phyloP scores from a whole-genome alignment of 2,888 invertebrate genomes.

The Drosophila vallismaia region DNA sequence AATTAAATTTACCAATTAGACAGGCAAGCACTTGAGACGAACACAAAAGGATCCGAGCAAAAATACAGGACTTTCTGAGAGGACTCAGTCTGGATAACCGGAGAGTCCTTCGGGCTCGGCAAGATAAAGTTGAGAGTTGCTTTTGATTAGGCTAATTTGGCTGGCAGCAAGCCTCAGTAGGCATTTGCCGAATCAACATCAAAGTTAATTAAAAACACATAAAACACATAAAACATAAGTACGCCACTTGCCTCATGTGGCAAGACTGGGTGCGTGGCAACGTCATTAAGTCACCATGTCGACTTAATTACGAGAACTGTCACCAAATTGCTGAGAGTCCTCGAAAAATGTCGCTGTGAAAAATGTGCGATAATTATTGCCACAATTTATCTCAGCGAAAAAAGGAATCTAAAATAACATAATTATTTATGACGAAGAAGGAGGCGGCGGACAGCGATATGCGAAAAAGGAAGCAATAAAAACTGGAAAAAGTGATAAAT shows the following conservation, averaged over 20 bases:
- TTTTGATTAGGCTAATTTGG: constrained; percentile 36
- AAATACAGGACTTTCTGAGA: neutral
- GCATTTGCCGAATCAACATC: constrained; percentile 45
- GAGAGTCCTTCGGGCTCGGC: constrained; percentile 14
- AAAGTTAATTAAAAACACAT: constrained; percentile 77
- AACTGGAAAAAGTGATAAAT: constrained; percentile 52
- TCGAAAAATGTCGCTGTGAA: constrained; percentile 70
- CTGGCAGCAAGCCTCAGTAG: constrained; percentile 12
- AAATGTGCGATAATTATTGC: constrained; percentile 72
- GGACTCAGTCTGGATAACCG: constrained; percentile 2
- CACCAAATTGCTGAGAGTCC: constrained; percentile 52
- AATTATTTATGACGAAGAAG: constrained; percentile 68
- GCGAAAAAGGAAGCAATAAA: constrained; percentile 61
- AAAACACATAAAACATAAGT: constrained; percentile 62
- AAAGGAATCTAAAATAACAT: constrained; percentile 67
- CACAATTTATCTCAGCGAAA: constrained; percentile 51
- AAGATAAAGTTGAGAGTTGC: constrained; percentile 31
- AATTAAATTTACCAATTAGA: constrained; percentile 73
- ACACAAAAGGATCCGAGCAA: neutral
- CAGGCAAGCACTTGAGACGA: constrained; percentile 67
- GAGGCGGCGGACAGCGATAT: constrained; percentile 40
- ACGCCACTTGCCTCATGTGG: constrained; percentile 33
- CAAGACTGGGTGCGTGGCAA: constrained; percentile 33
- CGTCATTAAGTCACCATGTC: constrained; percentile 45
- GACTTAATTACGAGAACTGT: constrained; percentile 72